These are phyloP conservation scores for Hydractinia echinata DNA, from an alignment of 30 jellyfish, hydroid and myxozoan genomes.

Conservation along the genomic window DNA sequence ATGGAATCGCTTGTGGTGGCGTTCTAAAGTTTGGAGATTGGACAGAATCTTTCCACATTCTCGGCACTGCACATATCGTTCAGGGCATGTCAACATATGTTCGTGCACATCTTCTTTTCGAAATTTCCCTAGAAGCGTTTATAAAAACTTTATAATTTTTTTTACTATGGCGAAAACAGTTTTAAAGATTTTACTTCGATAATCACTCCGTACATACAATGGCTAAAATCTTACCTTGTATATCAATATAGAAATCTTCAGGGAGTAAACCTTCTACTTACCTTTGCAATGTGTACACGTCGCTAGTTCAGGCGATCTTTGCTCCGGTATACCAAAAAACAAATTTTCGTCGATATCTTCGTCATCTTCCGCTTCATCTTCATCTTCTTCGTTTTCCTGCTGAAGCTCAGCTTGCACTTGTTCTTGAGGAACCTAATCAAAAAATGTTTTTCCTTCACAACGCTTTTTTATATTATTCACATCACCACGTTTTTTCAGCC, in stretches of 20 bases:
- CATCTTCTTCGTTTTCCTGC: constrained; percentile 79
- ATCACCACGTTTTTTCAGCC: too few relatives aligned
- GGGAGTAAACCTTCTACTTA: background rate
- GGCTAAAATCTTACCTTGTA: background rate
- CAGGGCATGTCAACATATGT: constrained; percentile 90
- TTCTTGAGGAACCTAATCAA: constrained; percentile 37
- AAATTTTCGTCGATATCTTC: constrained; percentile 95
- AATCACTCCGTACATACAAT: background rate
- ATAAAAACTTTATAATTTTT: constrained; percentile 11
- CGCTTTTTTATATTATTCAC: too few relatives aligned
- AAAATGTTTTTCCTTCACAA: too few relatives aligned
- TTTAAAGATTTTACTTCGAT: background rate
- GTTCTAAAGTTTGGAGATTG: constrained; percentile 89
- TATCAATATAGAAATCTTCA: background rate
- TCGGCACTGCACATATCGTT: constrained; percentile 96
- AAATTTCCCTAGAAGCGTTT: constrained; percentile 59
- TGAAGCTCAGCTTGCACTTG: constrained; percentile 46
- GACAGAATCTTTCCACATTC: constrained; percentile 97
- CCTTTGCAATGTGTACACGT: constrained; percentile 50
- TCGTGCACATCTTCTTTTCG: constrained; percentile 87
- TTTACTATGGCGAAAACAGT: background rate
- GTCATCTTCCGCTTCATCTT: constrained; percentile 81
- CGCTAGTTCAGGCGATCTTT: constrained; percentile 36
- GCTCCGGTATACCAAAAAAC: constrained; percentile 90
- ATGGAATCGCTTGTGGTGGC: constrained; percentile 97